These are phyloP conservation scores for Erebia epiphron DNA, from an alignment of 2,888 invertebrate species.

Conservation along the genomic window DNA sequence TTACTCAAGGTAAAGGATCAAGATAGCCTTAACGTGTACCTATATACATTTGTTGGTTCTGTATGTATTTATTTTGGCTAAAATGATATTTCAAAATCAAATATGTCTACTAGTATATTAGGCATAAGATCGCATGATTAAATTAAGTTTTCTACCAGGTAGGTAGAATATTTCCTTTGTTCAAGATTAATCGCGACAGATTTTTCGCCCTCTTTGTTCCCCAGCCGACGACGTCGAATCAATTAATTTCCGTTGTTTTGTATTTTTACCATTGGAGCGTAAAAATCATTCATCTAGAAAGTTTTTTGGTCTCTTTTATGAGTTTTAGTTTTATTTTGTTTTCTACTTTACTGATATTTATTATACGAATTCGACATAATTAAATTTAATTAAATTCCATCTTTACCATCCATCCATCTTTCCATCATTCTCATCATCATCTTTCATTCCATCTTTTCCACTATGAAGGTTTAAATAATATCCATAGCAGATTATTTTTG, in stretches of 20 bases:
- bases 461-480: background rate
- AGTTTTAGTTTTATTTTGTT: background rate
- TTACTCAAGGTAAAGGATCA: too few relatives aligned
- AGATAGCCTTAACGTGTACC: too few relatives aligned
- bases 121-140: slow-evolving; percentile 9
- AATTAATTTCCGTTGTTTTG: slow-evolving; percentile 37
- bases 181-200: slow-evolving; percentile 24
- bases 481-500: background rate
- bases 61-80: too few relatives aligned
- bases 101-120: too few relatives aligned
- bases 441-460: too few relatives aligned
- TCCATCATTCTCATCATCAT: too few relatives aligned
- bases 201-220: slow-evolving; percentile 24
- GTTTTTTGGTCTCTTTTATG: slow-evolving; percentile 12
- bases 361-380: background rate
- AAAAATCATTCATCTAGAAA: slow-evolving; percentile 31
- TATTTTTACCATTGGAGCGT: slow-evolving; percentile 32
- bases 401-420: too few relatives aligned
- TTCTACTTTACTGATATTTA: background rate
- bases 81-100: too few relatives aligned
- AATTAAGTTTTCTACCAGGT: slow-evolving; percentile 10
- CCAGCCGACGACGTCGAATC: slow-evolving; percentile 24
- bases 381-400: too few relatives aligned
- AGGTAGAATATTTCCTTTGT: slow-evolving; percentile 16
- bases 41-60: too few relatives aligned